phyloP scores from a whole-genome alignment of 1,140 invertebrate species.

The Pseudomyrmex cubaensis region DNA sequence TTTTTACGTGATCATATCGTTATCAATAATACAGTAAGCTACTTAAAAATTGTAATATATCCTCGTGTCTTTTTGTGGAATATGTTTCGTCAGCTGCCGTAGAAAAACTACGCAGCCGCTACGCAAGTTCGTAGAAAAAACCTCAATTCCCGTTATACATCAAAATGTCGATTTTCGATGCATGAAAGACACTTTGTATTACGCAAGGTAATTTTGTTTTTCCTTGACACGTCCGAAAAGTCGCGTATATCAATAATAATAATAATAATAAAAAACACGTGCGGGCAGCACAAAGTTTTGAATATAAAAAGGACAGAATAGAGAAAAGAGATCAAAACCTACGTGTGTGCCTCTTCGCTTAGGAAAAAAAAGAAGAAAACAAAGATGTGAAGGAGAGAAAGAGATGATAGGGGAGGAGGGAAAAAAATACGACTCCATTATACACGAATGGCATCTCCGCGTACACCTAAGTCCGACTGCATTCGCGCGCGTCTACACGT shows the following conservation, averaged over 20 bases:
- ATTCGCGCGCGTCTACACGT: constrained; percentile 67
- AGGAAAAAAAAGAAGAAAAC: constrained; percentile 8
- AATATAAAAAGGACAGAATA: constrained; percentile 16
- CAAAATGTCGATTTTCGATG: constrained; percentile 80
- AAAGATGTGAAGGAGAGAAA: constrained; percentile 17
- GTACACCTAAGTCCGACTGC: constrained; percentile 63
- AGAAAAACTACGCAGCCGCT: constrained; percentile 50
- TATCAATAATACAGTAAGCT: constrained; percentile 81
- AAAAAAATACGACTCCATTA: constrained; percentile 50
- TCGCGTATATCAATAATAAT: constrained; percentile 61
- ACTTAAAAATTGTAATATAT: constrained; percentile 78
- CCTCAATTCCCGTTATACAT: constrained; percentile 80
- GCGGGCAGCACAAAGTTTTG: constrained; percentile 67
- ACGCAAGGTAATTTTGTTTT: constrained; percentile 65
- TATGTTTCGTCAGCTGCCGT: constrained; percentile 62
- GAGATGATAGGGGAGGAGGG: constrained; percentile 42
- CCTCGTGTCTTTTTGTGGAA: constrained; percentile 72
- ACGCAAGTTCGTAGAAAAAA: constrained; percentile 75
- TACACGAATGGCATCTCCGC: constrained; percentile 56
- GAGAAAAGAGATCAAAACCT: constrained; percentile 37
- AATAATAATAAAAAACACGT: not conserved
- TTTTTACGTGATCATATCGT: constrained; percentile 72
- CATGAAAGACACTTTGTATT: constrained; percentile 82
- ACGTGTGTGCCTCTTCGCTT: constrained; percentile 57
- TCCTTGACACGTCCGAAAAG: constrained; percentile 65